Conservation (phyloP, 2,888 invertebrate genomes). For the Heliconius hortense region DNA sequence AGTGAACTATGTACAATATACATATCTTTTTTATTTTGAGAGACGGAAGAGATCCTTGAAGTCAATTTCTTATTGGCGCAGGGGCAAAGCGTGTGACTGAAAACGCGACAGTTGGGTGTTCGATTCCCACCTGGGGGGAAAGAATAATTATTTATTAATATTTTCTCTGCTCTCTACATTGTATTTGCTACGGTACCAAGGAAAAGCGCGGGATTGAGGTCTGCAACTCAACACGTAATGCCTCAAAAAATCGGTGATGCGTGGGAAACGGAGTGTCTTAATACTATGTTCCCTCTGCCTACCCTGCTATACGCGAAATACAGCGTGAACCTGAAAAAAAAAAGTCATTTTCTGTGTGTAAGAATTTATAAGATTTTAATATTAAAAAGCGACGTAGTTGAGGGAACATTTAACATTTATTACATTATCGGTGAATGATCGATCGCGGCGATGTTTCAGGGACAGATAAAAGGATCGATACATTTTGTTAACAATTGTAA, state of each 20-base stretch:
- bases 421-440: conserved; percentile 15
- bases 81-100: background rate
- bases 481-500: background rate
- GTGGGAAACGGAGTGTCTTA: background rate
- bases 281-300: background rate
- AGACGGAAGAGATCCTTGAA: too few species aligned
- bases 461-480: conserved; percentile 18
- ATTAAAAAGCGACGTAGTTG: background rate
- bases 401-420: background rate
- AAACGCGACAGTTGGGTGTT: background rate
- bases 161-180: background rate
- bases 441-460: conserved; percentile 9
- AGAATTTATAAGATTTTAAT: background rate
- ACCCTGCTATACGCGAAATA: too few species aligned
- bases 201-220: background rate
- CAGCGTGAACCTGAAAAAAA: too few species aligned
- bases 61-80: background rate
- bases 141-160: background rate
- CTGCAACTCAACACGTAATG: background rate
- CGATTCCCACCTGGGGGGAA: background rate
- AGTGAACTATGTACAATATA: too few species aligned
- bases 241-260: background rate
- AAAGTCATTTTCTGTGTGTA: background rate
- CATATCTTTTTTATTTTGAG: too few species aligned
- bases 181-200: background rate